Base-by-base conservation (phyloP, 1,140 invertebrate species). In the Lepidurus packardi region DNA sequence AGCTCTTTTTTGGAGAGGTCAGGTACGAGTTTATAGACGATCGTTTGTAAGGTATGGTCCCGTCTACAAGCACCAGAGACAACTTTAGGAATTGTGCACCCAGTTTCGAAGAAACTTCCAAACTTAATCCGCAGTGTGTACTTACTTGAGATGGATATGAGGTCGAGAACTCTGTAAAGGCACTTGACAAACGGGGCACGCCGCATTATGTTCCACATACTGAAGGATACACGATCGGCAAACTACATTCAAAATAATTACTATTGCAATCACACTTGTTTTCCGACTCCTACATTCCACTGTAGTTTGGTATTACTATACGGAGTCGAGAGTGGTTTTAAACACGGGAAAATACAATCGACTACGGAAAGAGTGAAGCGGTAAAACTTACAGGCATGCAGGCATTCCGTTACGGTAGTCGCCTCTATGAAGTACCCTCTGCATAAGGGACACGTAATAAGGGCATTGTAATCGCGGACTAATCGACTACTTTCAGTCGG, bases 21-120 rank as follows among this genome's bases (percentile, higher is more conserved):
- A 43, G 96, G 96, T 77, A 98, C 95, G 80, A 98, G 86, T 88
- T 98, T 98, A 85, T 98, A 98, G 1, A 98, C 96, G 83, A 98
- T 93, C 82, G 96, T 94, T 87, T 98, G 96, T 43, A 98, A 87
- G 13, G 94, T 94, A 84, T 95, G 94, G 86, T 98, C 96, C 78
- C 92, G 89, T 85, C 94, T 94, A 82, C 75, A 65, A 65, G 34
- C 3, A 4, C 34, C 34, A 34, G 34, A 34, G 2, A 34, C 34
- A 34, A 34, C 3, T 34, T 34, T 34, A 34, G 34, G 34, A 34
- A 4, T 34, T 4, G 34, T 34, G 34, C 3, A 4, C 34, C 34
- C 34, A 2, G 34, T 34, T 34, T 34, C 34, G 34, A 34, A 34
- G 34, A 34, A 34, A 34, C 34, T 34, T 4, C 34, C 34, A 0